These are phyloP conservation scores for Myotis davidii DNA, from an alignment of 2,113 vertebrate species.

Conservation along the genomic window DNA sequence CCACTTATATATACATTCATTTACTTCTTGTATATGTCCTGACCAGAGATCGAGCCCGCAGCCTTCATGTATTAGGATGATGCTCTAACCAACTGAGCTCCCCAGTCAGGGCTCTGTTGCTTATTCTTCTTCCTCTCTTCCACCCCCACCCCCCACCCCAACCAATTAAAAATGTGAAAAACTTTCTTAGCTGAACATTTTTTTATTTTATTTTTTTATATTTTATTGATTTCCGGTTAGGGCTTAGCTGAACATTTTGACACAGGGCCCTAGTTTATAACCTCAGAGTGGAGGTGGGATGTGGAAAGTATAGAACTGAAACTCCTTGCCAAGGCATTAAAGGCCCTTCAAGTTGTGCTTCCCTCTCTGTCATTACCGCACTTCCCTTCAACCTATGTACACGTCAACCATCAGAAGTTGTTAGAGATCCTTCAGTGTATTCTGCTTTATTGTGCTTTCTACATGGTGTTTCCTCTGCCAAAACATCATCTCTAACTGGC, in stretches of 20 bases:
- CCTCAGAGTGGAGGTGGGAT: background rate
- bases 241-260: background rate
- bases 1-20: too few species aligned
- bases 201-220: background rate
- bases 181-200: background rate
- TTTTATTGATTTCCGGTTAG: too few species aligned
- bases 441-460: background rate
- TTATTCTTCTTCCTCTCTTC: background rate
- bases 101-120: background rate
- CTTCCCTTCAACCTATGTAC: background rate
- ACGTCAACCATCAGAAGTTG: background rate
- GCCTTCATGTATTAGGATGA: too few species aligned
- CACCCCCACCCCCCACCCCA: too few species aligned
- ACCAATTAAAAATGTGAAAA: slow-evolving; percentile 15
- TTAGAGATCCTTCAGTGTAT: background rate
- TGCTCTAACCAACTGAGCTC: too few species aligned
- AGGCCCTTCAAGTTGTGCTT: background rate
- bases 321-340: background rate
- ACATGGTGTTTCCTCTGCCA: background rate
- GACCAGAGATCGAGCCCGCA: too few species aligned
- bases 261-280: slow-evolving; percentile 1
- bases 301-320: background rate
- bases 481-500: background rate
- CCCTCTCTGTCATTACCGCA: background rate
- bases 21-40: too few species aligned